These are phyloP conservation scores for Sinocyclocheilus grahami DNA, from an alignment of 2,113 vertebrate species.

Conservation along the genomic window DNA sequence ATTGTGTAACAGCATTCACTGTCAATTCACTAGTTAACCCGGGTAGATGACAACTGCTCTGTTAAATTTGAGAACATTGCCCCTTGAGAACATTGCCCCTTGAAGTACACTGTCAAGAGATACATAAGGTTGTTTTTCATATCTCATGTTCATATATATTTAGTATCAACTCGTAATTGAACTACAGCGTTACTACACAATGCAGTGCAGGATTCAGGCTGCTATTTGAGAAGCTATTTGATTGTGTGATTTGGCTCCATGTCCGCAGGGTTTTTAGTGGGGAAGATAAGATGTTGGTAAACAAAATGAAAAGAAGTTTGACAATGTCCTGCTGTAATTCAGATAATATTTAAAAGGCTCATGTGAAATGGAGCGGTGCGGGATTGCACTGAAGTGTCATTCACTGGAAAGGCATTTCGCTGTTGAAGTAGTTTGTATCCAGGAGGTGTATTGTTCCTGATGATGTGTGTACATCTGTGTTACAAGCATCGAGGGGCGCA, in stretches of 20 bases:
- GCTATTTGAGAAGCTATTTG: background rate
- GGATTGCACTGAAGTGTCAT: conserved; percentile 21
- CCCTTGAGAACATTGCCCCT: background rate
- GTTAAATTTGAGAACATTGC: background rate
- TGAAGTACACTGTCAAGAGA: background rate
- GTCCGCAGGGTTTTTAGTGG: background rate
- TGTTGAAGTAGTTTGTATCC: background rate
- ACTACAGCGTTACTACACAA: background rate
- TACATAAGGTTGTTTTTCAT: background rate
- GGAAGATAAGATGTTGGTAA: background rate
- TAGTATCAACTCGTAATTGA: background rate
- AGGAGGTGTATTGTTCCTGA: background rate
- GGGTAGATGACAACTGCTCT: background rate
- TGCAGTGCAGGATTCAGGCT: background rate
- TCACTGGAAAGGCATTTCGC: background rate
- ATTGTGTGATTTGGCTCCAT: background rate
- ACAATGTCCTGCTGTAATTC: conserved; percentile 10
- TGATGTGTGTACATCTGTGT: background rate
- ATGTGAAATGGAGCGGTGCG: conserved; percentile 7
- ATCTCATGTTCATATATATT: background rate
- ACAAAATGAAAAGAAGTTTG: background rate
- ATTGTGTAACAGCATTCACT: conserved; percentile 15
- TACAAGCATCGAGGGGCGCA: background rate
- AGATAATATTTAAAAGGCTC: conserved; percentile 9
- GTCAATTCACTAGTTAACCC: background rate